These are phyloP conservation scores for Synanthedon myopaeformis DNA, from an alignment of 2,888 invertebrate genomes.

Conservation along the genomic window DNA sequence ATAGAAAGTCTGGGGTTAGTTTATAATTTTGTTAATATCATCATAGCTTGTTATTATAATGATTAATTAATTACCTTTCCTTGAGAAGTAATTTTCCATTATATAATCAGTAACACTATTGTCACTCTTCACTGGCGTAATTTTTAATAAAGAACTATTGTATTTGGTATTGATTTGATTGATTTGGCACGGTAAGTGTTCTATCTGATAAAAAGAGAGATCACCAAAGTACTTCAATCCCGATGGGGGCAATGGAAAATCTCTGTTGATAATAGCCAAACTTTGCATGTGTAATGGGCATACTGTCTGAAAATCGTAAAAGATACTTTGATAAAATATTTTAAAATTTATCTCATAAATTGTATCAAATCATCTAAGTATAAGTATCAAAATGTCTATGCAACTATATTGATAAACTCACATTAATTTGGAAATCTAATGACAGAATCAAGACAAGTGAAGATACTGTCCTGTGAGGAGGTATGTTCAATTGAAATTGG, in stretches of 20 bases:
- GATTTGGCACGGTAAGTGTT: conserved; percentile 56
- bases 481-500: conserved; percentile 66
- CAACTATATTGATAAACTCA: conserved; percentile 29
- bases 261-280: conserved; percentile 52
- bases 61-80: conserved; percentile 69
- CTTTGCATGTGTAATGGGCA: conserved; percentile 72
- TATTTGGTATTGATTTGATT: conserved; percentile 64
- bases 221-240: conserved; percentile 53
- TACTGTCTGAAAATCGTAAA: conserved; percentile 37
- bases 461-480: conserved; percentile 57
- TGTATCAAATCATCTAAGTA: neutral
- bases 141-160: conserved; percentile 65
- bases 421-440: conserved; percentile 73
- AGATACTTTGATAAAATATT: neutral
- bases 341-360: neutral
- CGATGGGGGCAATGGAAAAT: conserved; percentile 41
- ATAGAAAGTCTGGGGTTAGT: too few relatives aligned
- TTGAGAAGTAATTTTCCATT: conserved; percentile 64
- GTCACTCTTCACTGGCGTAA: conserved; percentile 29
- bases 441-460: conserved; percentile 70
- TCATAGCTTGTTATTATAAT: neutral
- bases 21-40: too few relatives aligned
- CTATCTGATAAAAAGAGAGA: conserved; percentile 55
- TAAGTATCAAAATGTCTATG: neutral
- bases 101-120: conserved; percentile 64